A percentile compares a stretch with the other conserved stretches of the same genome.
Evolutionary conservation across 1,140 invertebrate genomes (phyloP).

Genomic region (Drosophila erecta): DNA sequence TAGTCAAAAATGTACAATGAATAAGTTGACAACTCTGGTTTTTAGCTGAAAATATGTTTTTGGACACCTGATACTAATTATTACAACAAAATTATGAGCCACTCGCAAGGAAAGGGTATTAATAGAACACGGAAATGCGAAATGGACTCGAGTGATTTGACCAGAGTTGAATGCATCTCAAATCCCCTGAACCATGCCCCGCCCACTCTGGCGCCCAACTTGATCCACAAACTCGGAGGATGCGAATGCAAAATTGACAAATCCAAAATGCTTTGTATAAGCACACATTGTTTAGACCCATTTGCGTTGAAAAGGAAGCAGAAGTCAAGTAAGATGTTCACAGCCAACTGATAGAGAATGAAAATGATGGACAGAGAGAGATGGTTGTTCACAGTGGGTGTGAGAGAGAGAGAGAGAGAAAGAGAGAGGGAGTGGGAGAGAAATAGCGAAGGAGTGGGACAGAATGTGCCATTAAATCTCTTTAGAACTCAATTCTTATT

Average conservation of each 20-base stretch:
- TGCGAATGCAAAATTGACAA: conserved; percentile 76
- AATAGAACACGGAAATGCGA: conserved; percentile 14
- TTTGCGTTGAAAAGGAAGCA: conserved; percentile 21
- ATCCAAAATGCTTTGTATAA: conserved; percentile 73
- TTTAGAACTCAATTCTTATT: conserved; percentile 84
- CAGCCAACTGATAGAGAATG: conserved; percentile 9
- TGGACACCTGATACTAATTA: neutral
- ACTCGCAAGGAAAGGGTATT: conserved; percentile 6
- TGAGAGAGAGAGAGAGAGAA: neutral
- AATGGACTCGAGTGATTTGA: conserved; percentile 21
- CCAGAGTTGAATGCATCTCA: conserved; percentile 26
- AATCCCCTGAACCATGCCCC: conserved; percentile 3
- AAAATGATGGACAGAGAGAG: conserved; percentile 9
- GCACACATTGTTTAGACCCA: conserved; percentile 52
- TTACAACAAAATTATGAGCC: conserved; percentile 6
- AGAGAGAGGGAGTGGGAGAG: neutral
- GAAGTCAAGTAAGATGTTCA: conserved; percentile 41
- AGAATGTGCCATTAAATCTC: conserved; percentile 78
- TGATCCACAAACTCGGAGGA: conserved; percentile 21
- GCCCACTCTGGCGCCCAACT: neutral
- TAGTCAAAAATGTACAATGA: neutral
- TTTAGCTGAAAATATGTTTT: too few species aligned
- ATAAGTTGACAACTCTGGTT: too few species aligned
- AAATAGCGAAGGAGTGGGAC: conserved; percentile 26
- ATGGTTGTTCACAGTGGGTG: too few species aligned